phyloP scores from a whole-genome alignment of 2,888 invertebrate genomes.

The Marasmarcha lunaedactyla region DNA sequence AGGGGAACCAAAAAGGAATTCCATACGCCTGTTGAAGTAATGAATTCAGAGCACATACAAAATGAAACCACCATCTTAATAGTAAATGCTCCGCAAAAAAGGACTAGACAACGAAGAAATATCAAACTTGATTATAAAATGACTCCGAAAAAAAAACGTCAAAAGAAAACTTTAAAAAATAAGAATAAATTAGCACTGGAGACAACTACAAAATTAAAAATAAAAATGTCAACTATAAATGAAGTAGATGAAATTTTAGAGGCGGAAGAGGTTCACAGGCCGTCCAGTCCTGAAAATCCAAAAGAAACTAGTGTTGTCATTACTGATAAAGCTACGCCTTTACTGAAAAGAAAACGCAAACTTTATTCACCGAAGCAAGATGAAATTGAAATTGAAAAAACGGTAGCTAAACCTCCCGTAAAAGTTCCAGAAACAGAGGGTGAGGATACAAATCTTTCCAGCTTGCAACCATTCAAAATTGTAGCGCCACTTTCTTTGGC shows the following conservation, averaged over 20 bases:
- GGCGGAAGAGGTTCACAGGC: neutral
- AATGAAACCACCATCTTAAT: constrained; percentile 12
- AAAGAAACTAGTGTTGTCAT: constrained; percentile 4
- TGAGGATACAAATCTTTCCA: neutral
- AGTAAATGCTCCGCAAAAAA: constrained; percentile 9
- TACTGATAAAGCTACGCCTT: constrained; percentile 13
- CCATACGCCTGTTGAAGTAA: neutral
- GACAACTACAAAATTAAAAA: neutral
- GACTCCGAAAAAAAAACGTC: constrained; percentile 14
- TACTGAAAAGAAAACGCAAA: constrained; percentile 36
- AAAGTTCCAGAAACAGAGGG: neutral
- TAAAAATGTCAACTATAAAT: neutral
- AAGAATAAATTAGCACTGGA: constrained; percentile 1
- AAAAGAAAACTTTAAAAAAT: constrained; percentile 7
- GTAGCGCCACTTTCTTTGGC: constrained; percentile 15
- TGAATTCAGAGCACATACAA: constrained; percentile 6
- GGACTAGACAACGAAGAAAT: constrained; percentile 11
- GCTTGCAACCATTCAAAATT: too few relatives aligned
- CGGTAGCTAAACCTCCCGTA: constrained; percentile 3
- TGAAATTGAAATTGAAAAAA: constrained; percentile 16
- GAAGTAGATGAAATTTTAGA: neutral
- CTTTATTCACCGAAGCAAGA: constrained; percentile 48
- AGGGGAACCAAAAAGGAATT: neutral
- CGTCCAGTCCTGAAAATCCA: neutral
- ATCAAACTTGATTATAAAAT: constrained; percentile 24